A percentile compares a stretch with the other conserved stretches of the same genome.
These are phyloP conservation scores for Poecile montanus DNA, from an alignment of 2,797 vertebrate genomes.

Conservation along the genomic window DNA sequence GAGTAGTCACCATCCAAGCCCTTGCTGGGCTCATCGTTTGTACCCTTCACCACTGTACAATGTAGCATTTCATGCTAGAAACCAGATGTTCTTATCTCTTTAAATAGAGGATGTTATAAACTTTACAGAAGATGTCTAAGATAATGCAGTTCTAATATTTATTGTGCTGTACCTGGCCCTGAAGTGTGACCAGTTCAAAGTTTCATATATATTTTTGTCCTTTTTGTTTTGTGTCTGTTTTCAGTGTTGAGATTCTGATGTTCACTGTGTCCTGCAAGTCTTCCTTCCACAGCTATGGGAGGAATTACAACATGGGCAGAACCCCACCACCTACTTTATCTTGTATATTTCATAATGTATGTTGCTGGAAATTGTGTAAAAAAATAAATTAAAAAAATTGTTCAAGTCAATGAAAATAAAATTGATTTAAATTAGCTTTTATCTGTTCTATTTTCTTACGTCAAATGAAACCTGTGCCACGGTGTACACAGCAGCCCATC, in stretches of 20 bases:
- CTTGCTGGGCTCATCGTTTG: conserved; percentile 31
- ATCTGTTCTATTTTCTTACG: background rate
- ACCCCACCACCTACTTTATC: conserved; percentile 61
- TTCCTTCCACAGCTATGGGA: conserved; percentile 63
- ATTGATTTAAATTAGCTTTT: conserved; percentile 72
- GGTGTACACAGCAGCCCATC: too few relatives aligned
- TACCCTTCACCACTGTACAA: conserved; percentile 56
- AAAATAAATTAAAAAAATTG: conserved; percentile 23
- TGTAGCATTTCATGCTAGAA: conserved; percentile 74
- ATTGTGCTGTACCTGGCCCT: conserved; percentile 78
- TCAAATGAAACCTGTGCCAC: background rate
- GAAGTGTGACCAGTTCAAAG: conserved; percentile 73
- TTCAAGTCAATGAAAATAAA: conserved; percentile 79
- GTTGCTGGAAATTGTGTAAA: conserved; percentile 78
- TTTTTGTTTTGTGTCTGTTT: conserved; percentile 68
- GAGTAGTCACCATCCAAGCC: conserved; percentile 53
- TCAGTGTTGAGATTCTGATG: conserved; percentile 76
- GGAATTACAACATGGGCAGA: conserved; percentile 51
- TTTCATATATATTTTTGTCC: conserved; percentile 71
- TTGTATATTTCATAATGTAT: conserved; percentile 75
- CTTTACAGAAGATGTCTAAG: conserved; percentile 72
- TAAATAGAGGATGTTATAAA: conserved; percentile 72
- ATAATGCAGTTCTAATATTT: conserved; percentile 79
- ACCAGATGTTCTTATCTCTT: conserved; percentile 71
- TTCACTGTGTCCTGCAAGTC: conserved; percentile 64